Evolutionary conservation across 92 coral and sea anemone genomes (phyloP).

Genomic region (Parazoanthus atlanticus): DNA sequence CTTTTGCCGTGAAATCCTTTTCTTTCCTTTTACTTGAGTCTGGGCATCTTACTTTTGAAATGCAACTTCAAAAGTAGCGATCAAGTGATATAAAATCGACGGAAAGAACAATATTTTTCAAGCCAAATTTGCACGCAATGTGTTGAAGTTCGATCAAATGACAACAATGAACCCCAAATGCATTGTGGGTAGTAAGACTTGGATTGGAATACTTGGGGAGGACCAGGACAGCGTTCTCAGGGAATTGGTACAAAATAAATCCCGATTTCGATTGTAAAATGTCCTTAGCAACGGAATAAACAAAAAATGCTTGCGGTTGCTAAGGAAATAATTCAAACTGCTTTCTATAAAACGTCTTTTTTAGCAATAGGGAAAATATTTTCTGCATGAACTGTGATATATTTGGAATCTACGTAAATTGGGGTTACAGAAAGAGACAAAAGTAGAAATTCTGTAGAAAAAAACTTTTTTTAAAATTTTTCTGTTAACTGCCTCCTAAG

Average conservation of each 20-base stretch:
- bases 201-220: not conserved
- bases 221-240: too few species aligned
- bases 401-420: not conserved
- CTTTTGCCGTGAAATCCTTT: conserved; percentile 28
- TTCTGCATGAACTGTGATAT: not conserved
- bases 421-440: not conserved
- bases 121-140: not conserved
- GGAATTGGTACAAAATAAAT: too few species aligned
- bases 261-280: too few species aligned
- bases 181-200: conserved; percentile 10
- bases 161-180: conserved; percentile 16
- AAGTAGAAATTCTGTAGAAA: not conserved
- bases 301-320: not conserved
- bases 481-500: conserved; percentile 33
- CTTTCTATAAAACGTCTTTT: not conserved
- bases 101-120: not conserved
- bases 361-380: not conserved
- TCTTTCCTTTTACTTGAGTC: conserved; percentile 1
- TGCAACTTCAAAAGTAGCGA: not conserved
- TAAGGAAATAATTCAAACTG: conserved; percentile 2
- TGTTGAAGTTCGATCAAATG: not conserved
- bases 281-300: conserved; percentile 21
- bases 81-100: not conserved
- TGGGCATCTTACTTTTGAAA: conserved; percentile 11
- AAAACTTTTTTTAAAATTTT: not conserved